Conservation (phyloP, 2,888 invertebrate species). For the Hemicrepidius hirtus region DNA sequence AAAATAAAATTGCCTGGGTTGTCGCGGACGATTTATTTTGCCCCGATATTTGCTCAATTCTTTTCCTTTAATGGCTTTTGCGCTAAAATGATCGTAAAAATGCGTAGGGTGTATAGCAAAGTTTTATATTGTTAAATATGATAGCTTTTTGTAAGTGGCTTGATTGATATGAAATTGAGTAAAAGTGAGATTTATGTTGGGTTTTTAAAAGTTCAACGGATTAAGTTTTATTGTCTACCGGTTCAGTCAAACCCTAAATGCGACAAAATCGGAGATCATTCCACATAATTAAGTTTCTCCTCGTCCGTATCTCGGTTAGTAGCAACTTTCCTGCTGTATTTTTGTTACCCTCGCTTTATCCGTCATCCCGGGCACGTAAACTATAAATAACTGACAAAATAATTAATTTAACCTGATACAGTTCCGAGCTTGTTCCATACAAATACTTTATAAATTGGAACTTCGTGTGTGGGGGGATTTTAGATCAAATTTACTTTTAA, state of each 20-base stretch:
- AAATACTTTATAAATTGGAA: constrained; percentile 10
- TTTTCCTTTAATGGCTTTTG: constrained; percentile 28
- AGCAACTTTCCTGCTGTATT: constrained; percentile 42
- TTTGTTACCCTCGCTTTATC: constrained; percentile 44
- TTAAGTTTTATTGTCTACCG: constrained; percentile 34
- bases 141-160: background rate
- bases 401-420: constrained; percentile 49
- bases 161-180: background rate
- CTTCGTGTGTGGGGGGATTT: background rate
- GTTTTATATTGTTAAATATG: background rate
- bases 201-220: constrained; percentile 2
- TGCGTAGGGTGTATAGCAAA: background rate
- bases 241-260: constrained; percentile 32
- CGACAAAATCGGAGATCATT: constrained; percentile 54
- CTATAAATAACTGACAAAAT: constrained; percentile 53
- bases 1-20: constrained; percentile 36
- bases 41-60: constrained; percentile 39
- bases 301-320: constrained; percentile 43
- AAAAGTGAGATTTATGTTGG: background rate
- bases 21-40: constrained; percentile 37
- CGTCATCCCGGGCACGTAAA: constrained; percentile 52
- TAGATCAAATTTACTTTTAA: background rate
- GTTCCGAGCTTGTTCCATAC: constrained; percentile 35
- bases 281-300: constrained; percentile 53
- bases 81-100: constrained; percentile 15